Evolutionary conservation across 2,888 invertebrate species (phyloP).

Genomic region (Labia minor): DNA sequence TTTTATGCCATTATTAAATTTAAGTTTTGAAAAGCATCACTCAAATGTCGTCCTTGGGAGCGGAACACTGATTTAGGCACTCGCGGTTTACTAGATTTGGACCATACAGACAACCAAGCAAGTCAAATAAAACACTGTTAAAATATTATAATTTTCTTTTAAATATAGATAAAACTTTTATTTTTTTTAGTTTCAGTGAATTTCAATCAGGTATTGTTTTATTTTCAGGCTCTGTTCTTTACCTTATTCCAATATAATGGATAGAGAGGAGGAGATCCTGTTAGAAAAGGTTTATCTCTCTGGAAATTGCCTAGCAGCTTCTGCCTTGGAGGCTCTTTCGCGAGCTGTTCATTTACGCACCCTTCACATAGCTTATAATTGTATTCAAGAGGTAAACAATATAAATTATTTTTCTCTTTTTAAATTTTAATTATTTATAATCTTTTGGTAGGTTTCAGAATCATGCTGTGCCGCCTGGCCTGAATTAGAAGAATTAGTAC

Average conservation of each 20-base stretch:
- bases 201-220: no score
- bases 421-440: neutral
- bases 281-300: constrained; percentile 61
- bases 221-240: neutral
- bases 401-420: neutral
- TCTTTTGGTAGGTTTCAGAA: neutral
- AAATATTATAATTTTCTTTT: neutral
- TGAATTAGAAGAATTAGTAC: constrained; percentile 66
- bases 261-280: constrained; percentile 42
- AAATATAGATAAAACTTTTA: neutral
- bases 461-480: constrained; percentile 59
- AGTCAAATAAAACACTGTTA: no score
- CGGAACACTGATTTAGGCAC: no score
- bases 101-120: no score
- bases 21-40: no score
- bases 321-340: constrained; percentile 52
- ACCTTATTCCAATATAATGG: constrained; percentile 24
- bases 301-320: constrained; percentile 64
- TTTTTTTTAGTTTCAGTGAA: constrained; percentile 17
- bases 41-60: no score
- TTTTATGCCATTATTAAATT: no score
- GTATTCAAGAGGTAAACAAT: constrained; percentile 36
- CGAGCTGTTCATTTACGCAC: constrained; percentile 54
- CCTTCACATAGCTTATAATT: constrained; percentile 69
- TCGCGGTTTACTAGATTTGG: no score